Conservation (phyloP, 2,113 vertebrate genomes). For the Sceloporus tristichus region DNA sequence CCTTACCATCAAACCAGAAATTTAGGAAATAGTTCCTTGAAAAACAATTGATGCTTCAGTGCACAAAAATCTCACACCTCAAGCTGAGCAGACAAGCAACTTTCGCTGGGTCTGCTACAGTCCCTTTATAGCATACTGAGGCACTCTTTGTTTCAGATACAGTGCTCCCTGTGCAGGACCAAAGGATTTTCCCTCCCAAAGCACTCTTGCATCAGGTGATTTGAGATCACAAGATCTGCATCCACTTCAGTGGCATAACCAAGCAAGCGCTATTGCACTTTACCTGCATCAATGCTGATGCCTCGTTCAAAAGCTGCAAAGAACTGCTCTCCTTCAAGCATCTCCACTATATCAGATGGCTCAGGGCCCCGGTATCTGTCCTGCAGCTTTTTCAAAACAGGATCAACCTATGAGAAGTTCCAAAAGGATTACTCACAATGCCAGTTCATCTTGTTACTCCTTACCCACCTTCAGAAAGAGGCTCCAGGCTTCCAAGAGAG, state of each 20-base stretch:
- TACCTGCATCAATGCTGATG: conserved; percentile 89
- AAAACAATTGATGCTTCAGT: not conserved
- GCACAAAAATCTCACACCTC: not conserved
- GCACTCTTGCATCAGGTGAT: accelerated
- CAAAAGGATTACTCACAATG: not conserved
- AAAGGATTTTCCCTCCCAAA: not conserved
- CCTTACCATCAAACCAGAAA: not conserved
- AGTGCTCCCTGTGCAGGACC: not conserved
- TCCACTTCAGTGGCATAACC: not conserved
- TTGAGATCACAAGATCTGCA: not conserved
- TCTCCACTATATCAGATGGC: conserved; percentile 93
- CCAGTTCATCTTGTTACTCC: not conserved
- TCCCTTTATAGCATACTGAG: not conserved
- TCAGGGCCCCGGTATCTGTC: conserved; percentile 91
- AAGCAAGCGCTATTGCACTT: conserved; percentile 31
- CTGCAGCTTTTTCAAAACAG: conserved; percentile 82
- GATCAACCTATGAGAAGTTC: conserved; percentile 80
- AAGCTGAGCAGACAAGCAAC: not conserved
- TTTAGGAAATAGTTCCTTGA: not conserved
- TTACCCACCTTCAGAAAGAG: not conserved
- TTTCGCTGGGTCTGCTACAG: not conserved
- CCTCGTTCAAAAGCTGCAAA: conserved; percentile 95
- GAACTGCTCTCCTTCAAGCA: conserved; percentile 96
- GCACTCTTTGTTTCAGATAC: not conserved
- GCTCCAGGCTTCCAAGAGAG: not conserved